Base-by-base conservation (phyloP, 2,113 vertebrate species). In the Daubentonia madagascariensis region DNA sequence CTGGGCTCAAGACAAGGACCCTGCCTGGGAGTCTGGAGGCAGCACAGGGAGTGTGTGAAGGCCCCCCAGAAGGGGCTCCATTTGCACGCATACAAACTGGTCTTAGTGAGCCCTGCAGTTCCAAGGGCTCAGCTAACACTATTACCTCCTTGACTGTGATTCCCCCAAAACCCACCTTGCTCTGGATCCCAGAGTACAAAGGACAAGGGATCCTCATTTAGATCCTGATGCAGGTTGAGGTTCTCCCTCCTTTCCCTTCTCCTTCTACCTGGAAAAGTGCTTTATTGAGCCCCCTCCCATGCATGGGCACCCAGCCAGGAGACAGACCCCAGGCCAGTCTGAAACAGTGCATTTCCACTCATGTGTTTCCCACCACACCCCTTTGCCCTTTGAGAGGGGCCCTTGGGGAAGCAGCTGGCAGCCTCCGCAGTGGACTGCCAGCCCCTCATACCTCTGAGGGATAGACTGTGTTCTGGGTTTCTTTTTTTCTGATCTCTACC, bases 241-340 rank as follows among this genome's bases (percentile, higher is more conserved):
- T 28, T 9, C 23, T 45, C 20, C 30, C 16, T 3, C 1, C 9
- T 16, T 45, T 32, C 1, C 0, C 10, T 13, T 23, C 14, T n/a
- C 17, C 8, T 57, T 48, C 6, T 37, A 6, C 35, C 18, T 6
- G 4, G 40, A 79, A 30, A 85, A n/a, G 7, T 28, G 9, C 50
- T 81, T 80, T 18, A 20, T 48, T 86, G 14, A 78, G 5, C 7
- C 7, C 16, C 25, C 1, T 75, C 65, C 48, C 37, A 43, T 40
- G 40, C 25, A 45, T 11, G 20, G 20, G 11, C 37, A 88, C 50
- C 76, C 37, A 68, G 45, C 37, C 11, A 28, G n/a, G n/a, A 52
- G 37, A 57, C 22, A n/a, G 35, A 45, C n/a, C 50, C 10, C 65
- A 43, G 50, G 32, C 16, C 4, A 5, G 4, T 25, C 65, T 18